A percentile compares a stretch with the other conserved stretches of the same genome.
These are phyloP conservation scores for Campylomormyrus tamandua DNA, from an alignment of 2,113 vertebrate species.

Conservation along the genomic window DNA sequence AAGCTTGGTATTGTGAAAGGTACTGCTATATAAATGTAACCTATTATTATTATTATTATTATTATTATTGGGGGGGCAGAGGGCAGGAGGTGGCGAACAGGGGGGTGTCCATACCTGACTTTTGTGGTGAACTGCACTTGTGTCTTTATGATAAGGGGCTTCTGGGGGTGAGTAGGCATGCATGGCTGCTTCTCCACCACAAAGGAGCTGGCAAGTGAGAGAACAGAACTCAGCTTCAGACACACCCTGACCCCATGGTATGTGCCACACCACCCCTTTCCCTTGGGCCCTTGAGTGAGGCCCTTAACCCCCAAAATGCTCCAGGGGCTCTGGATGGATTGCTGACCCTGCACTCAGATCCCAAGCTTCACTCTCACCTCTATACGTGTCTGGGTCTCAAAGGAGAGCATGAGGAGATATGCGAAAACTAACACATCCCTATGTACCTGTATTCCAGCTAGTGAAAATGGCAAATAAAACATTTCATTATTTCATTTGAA, in stretches of 20 bases:
- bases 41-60: too few species aligned
- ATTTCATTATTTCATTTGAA: background rate
- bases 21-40: too few species aligned
- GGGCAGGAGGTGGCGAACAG: background rate
- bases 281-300: background rate
- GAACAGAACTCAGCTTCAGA: background rate
- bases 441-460: background rate
- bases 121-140: constrained; percentile 94
- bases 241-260: background rate
- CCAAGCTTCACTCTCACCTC: background rate
- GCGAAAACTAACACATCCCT: background rate
- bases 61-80: background rate
- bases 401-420: background rate
- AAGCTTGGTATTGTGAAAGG: too few species aligned
- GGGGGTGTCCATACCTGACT: constrained; percentile 67
- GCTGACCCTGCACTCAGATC: background rate
- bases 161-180: constrained; percentile 93
- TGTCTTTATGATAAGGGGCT: constrained; percentile 90
- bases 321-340: background rate
- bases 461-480: background rate
- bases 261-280: background rate
- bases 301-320: background rate
- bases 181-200: constrained; percentile 95
- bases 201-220: constrained; percentile 69
- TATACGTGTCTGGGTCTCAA: background rate